These are phyloP conservation scores for Apis laboriosa DNA, from an alignment of 1,140 invertebrate species.

Conservation along the genomic window DNA sequence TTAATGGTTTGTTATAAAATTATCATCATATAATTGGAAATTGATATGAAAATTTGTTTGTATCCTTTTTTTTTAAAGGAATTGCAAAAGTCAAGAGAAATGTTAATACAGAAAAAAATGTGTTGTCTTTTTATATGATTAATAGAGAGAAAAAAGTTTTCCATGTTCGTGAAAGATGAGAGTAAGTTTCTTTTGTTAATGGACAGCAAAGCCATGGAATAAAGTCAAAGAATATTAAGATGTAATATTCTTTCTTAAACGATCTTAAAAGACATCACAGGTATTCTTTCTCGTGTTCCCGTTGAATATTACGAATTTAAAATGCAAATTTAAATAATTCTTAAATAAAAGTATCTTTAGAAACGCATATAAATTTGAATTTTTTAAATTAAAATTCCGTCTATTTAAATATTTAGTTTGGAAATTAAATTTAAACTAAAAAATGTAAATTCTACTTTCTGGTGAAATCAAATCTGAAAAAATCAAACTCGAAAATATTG, in stretches of 20 bases:
- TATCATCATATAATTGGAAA: background rate
- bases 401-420: background rate
- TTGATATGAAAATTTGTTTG: background rate
- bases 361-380: background rate
- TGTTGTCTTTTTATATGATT: background rate
- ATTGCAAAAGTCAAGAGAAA: no score
- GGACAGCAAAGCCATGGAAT: background rate
- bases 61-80: background rate
- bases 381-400: background rate
- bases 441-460: no score
- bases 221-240: background rate
- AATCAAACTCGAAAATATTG: background rate
- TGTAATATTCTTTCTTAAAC: background rate
- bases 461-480: background rate
- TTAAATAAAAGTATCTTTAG: background rate
- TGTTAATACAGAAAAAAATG: background rate
- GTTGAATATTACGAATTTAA: background rate
- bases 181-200: slow-evolving; percentile 9
- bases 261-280: background rate
- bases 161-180: background rate
- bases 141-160: background rate
- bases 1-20: background rate
- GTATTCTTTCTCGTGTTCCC: background rate
- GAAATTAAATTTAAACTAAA: background rate
- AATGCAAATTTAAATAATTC: background rate